Evolutionary conservation across 2,113 vertebrate genomes (phyloP).

Genomic region (rabbit (Oryctolagus cuniculus)): mOryCun1.1 NC_091439.1:107064501-107065000

Average conservation of each 20-base stretch:
- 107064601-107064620: constrained; percentile 11
- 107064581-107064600: constrained; percentile 55
- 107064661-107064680: constrained; percentile 1
- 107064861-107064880: not conserved
- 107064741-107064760: not conserved
- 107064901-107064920: not conserved
- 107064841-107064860: not conserved
- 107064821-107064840: constrained; percentile 1
- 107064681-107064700: not conserved
- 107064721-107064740: constrained; percentile 29
- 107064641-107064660: not conserved
- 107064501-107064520: constrained; percentile 59
- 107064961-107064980: not conserved
- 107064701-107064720: not conserved
- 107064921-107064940: not conserved
- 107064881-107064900: not conserved
- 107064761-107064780: not conserved
- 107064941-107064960: not conserved
- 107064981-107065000: not conserved
- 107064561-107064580: constrained; percentile 44
- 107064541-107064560: constrained; percentile 28
- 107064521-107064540: constrained; percentile 52
- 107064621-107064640: constrained; percentile 58
- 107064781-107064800: not conserved
- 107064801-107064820: not conserved